A percentile compares a stretch with the other conserved stretches of the same genome.
phyloP scores from a whole-genome alignment of 2,113 vertebrate species.

The Malurus cyaneus region DNA sequence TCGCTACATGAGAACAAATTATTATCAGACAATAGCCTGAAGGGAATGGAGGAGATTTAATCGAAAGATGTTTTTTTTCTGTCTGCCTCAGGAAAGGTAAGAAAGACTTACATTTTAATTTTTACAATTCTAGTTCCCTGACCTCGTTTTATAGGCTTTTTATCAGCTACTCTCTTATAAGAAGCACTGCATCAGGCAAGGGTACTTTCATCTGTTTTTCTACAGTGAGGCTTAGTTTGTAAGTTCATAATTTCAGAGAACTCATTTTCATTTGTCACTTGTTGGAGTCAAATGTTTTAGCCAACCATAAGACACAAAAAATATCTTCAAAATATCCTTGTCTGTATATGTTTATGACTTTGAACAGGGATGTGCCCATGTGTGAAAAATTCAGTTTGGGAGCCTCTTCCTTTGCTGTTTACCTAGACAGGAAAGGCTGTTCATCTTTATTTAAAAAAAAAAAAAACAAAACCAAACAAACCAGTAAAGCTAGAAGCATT shows the following conservation, averaged over 20 bases:
- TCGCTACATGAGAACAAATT: slow-evolving; percentile 15
- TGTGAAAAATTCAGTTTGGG: neutral
- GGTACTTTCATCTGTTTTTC: neutral
- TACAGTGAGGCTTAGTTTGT: neutral
- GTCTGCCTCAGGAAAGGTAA: neutral
- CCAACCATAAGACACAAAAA: neutral
- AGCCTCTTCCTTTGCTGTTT: neutral
- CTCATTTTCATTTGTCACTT: neutral
- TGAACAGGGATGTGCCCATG: neutral
- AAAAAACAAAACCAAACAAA: no score
- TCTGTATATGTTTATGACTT: neutral
- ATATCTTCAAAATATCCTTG: neutral
- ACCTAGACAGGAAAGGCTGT: neutral
- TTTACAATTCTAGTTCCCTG: neutral
- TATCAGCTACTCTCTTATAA: neutral
- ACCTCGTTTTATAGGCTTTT: neutral
- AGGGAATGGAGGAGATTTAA: neutral
- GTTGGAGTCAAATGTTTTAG: neutral
- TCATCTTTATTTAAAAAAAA: neutral
- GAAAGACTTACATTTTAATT: neutral
- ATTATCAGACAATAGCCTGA: neutral
- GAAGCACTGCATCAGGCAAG: neutral
- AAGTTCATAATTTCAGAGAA: neutral
- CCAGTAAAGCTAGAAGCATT: neutral
- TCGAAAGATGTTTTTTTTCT: neutral